Evolutionary conservation across 2,888 invertebrate genomes (phyloP).

Genomic region (Archaeoteleia sp.): DNA sequence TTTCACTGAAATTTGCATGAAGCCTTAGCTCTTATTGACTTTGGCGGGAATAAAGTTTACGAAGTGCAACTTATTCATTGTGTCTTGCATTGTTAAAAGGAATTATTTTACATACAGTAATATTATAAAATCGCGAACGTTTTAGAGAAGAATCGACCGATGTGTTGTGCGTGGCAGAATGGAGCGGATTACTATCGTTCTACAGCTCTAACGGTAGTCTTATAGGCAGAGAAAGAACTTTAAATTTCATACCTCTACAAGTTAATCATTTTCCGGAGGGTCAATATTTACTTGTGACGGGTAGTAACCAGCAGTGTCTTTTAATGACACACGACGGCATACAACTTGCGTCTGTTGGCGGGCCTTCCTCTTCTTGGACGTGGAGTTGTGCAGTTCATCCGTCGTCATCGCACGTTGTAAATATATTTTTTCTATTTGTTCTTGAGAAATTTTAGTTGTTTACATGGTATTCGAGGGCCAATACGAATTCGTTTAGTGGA

Average conservation of each 20-base stretch:
- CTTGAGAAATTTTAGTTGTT: too few relatives aligned
- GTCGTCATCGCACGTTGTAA: constrained; percentile 82
- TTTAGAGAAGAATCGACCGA: constrained; percentile 77
- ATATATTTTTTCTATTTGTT: too few relatives aligned
- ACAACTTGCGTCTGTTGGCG: constrained; percentile 84
- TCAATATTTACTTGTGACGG: constrained; percentile 87
- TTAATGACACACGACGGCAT: constrained; percentile 90
- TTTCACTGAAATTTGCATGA: not conserved
- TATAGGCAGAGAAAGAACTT: constrained; percentile 82
- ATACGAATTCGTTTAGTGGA: too few relatives aligned
- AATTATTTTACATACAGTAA: constrained; percentile 6
- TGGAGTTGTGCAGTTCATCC: constrained; percentile 90
- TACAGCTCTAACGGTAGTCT: constrained; percentile 92
- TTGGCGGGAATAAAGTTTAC: constrained; percentile 9
- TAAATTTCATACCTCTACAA: constrained; percentile 87
- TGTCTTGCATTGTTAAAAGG: not conserved
- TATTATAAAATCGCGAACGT: too few relatives aligned
- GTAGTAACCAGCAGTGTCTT: constrained; percentile 85
- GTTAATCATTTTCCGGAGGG: constrained; percentile 85
- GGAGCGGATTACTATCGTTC: constrained; percentile 93
- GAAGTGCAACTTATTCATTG: constrained; percentile 10
- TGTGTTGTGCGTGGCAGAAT: constrained; percentile 91
- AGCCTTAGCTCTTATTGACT: not conserved
- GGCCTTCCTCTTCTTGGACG: constrained; percentile 87
- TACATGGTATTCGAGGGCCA: too few relatives aligned